Conservation (phyloP, 2,888 invertebrate genomes). For the Agrilus cyanescens region DNA sequence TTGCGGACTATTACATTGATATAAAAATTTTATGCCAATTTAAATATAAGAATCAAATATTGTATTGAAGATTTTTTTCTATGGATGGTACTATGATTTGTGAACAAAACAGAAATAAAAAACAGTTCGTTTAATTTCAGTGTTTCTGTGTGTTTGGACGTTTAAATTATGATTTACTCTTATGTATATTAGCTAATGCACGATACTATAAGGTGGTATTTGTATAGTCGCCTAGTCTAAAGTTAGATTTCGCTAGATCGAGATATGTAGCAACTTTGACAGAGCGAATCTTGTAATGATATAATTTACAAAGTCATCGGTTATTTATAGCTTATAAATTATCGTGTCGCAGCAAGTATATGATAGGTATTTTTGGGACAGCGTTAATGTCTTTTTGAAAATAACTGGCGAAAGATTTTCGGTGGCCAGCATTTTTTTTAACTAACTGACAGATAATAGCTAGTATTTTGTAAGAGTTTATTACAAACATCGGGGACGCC, state of each 20-base stretch:
- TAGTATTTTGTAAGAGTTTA: constrained; percentile 11
- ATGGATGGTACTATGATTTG: too few relatives aligned
- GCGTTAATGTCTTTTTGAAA: constrained; percentile 24
- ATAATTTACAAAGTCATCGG: constrained; percentile 24
- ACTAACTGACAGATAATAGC: constrained; percentile 11
- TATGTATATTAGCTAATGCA: too few relatives aligned
- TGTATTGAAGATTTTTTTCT: too few relatives aligned
- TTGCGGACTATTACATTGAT: too few relatives aligned
- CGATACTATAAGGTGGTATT: too few relatives aligned
- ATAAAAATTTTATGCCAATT: too few relatives aligned
- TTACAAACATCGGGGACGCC: neutral
- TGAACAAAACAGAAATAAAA: too few relatives aligned
- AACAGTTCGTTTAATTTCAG: too few relatives aligned
- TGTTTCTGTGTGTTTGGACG: too few relatives aligned
- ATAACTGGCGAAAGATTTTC: constrained; percentile 24
- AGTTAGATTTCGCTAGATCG: constrained; percentile 13
- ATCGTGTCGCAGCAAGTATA: constrained; percentile 20
- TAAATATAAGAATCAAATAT: too few relatives aligned
- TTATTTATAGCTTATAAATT: constrained; percentile 30
- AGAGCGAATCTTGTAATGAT: constrained; percentile 26
- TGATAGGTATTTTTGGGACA: constrained; percentile 20
- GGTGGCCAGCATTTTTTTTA: constrained; percentile 10
- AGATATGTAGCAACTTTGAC: constrained; percentile 18
- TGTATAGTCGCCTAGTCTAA: constrained; percentile 10
- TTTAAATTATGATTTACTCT: too few relatives aligned